A percentile compares a stretch with the other conserved stretches of the same genome.
phyloP scores from a whole-genome alignment of 2,113 vertebrate genomes.

The Heloderma charlesbogerti region DNA sequence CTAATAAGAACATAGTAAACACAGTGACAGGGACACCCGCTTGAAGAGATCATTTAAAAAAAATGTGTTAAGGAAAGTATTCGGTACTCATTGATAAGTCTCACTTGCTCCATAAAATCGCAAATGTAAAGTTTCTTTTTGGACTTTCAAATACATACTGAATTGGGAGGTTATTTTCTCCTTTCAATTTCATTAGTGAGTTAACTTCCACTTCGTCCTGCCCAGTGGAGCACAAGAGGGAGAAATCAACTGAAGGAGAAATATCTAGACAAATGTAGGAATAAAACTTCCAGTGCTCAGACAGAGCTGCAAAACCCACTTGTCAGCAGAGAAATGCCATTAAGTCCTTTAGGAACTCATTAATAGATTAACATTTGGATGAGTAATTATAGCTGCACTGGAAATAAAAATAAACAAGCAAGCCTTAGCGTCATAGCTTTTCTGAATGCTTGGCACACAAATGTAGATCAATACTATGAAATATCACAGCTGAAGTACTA shows the following conservation, averaged over 20 bases:
- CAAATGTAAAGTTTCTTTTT: not conserved
- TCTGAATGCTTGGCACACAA: constrained; percentile 54
- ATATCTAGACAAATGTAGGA: constrained; percentile 68
- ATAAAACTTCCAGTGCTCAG: constrained; percentile 70
- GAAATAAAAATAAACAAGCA: constrained; percentile 60
- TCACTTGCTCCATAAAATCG: not conserved
- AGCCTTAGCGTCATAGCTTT: constrained; percentile 45
- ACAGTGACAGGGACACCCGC: not conserved
- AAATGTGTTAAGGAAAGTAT: not conserved
- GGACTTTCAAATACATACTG: accelerated
- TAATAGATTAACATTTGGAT: constrained; percentile 78
- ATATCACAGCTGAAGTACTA: constrained; percentile 54
- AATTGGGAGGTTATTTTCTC: constrained; percentile 16
- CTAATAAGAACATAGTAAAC: not conserved
- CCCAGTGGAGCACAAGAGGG: constrained; percentile 49
- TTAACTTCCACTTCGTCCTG: constrained; percentile 42
- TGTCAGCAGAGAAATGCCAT: constrained; percentile 74
- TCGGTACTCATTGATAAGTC: not conserved
- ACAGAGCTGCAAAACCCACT: constrained; percentile 65
- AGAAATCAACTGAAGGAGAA: constrained; percentile 65
- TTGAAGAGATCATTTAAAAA: not conserved
- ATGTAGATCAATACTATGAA: constrained; percentile 61
- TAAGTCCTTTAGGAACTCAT: constrained; percentile 77
- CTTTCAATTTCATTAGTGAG: constrained; percentile 28
- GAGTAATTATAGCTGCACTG: constrained; percentile 71